A percentile compares a stretch with the other conserved stretches of the same genome.
phyloP scores from a whole-genome alignment of 2,113 vertebrate genomes.

The Acrocephalus arundinaceus region DNA sequence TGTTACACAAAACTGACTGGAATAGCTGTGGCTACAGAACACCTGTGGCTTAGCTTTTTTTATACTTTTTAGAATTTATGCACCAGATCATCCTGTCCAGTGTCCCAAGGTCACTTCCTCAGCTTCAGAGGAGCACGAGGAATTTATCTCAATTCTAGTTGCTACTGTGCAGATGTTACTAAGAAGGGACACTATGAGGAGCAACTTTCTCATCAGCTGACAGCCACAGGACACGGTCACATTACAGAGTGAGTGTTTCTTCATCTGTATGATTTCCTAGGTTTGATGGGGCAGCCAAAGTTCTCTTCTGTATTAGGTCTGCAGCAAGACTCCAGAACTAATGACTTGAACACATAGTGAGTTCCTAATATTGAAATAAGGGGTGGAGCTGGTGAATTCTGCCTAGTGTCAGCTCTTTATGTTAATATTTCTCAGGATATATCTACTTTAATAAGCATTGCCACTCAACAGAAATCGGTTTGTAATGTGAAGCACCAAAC shows the following conservation, averaged over 20 bases:
- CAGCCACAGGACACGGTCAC: background rate
- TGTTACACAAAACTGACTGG: background rate
- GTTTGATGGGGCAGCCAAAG: background rate
- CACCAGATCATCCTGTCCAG: background rate
- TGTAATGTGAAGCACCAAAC: background rate
- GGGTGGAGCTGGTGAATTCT: background rate
- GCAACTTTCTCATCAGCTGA: background rate
- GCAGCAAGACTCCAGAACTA: background rate
- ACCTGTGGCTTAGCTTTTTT: background rate
- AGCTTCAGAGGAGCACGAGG: background rate
- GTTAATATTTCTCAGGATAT: background rate
- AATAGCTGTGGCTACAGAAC: background rate
- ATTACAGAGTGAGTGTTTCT: background rate
- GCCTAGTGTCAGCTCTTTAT: background rate
- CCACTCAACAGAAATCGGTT: background rate
- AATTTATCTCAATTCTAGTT: background rate
- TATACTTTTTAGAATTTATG: background rate
- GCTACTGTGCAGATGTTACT: background rate
- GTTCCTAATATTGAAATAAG: background rate
- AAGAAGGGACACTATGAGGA: background rate
- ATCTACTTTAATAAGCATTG: background rate
- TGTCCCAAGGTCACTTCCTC: background rate
- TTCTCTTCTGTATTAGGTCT: background rate
- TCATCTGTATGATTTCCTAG: background rate
- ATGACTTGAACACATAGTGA: background rate